phyloP scores from a whole-genome alignment of 2,888 invertebrate species.

The Abscondita cerata region DNA sequence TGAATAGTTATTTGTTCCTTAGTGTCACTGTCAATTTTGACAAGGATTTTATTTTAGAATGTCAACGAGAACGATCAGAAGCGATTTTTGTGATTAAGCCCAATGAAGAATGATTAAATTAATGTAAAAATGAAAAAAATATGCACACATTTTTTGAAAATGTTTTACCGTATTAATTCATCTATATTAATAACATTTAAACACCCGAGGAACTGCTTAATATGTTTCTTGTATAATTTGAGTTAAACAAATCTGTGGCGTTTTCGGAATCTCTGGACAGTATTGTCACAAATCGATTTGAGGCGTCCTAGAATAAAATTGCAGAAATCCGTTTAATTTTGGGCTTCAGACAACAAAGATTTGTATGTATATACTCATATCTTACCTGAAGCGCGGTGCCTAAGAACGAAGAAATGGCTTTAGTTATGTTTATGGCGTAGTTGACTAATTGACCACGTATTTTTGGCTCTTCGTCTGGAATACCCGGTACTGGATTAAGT shows the following conservation, averaged over 20 bases:
- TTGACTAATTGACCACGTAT: conserved; percentile 66
- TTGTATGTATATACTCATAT: too few species aligned
- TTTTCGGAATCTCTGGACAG: conserved; percentile 44
- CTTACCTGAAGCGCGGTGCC: conserved; percentile 78
- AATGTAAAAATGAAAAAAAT: background rate
- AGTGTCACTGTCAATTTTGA: too few species aligned
- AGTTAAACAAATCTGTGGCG: conserved; percentile 38
- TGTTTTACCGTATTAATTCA: conserved; percentile 15
- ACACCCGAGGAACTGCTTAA: conserved; percentile 33
- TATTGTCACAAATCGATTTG: conserved; percentile 45
- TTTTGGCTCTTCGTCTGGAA: conserved; percentile 48
- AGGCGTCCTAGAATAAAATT: conserved; percentile 48
- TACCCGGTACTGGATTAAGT: conserved; percentile 54
- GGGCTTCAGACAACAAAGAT: too few species aligned
- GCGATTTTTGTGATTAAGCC: too few species aligned
- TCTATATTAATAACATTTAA: conserved; percentile 23
- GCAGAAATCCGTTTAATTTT: too few species aligned
- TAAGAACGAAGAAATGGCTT: conserved; percentile 79
- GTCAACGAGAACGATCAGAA: too few species aligned
- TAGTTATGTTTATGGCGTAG: conserved; percentile 78
- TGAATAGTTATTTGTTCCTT: too few species aligned
- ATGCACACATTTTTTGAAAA: too few species aligned
- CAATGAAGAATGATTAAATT: background rate
- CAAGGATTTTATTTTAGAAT: too few species aligned
- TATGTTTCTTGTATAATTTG: conserved; percentile 23